Conservation (phyloP, 2,888 invertebrate species). For the Chymomyza amoena region DNA sequence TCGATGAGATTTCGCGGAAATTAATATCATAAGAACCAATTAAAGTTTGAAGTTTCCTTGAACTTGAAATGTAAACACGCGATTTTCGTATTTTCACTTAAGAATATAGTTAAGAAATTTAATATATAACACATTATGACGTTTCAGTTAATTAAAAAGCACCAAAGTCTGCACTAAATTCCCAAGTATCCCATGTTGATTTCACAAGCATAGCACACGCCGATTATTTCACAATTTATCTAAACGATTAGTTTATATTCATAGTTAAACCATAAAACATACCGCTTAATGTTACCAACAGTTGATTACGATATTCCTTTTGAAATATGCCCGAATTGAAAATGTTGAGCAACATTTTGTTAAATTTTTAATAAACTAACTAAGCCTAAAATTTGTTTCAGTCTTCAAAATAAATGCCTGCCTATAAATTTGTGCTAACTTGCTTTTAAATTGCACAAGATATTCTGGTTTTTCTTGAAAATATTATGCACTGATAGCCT, state of each 20-base stretch:
- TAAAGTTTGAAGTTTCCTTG: too few species aligned
- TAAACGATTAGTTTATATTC: neutral
- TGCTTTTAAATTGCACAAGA: neutral
- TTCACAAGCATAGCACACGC: neutral
- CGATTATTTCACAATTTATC: neutral
- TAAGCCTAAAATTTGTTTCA: neutral
- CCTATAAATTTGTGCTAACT: neutral
- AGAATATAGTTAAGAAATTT: too few species aligned
- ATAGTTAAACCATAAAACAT: conserved; percentile 12
- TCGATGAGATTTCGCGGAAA: too few species aligned
- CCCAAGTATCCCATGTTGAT: too few species aligned
- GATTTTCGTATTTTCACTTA: too few species aligned
- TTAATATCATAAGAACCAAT: too few species aligned
- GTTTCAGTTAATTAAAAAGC: too few species aligned
- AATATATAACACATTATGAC: too few species aligned
- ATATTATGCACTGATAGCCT: conserved; percentile 16
- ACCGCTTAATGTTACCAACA: conserved; percentile 67
- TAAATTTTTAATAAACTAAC: neutral
- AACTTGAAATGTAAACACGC: too few species aligned
- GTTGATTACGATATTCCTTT: conserved; percentile 58
- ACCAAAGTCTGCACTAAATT: too few species aligned
- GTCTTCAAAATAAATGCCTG: conserved; percentile 3
- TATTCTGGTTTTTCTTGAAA: conserved; percentile 38
- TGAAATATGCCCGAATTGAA: conserved; percentile 58
- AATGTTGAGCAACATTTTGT: conserved; percentile 45